These are phyloP conservation scores for Oncorhynchus tshawytscha DNA, from an alignment of 2,113 vertebrate species.

Conservation along the genomic window DNA sequence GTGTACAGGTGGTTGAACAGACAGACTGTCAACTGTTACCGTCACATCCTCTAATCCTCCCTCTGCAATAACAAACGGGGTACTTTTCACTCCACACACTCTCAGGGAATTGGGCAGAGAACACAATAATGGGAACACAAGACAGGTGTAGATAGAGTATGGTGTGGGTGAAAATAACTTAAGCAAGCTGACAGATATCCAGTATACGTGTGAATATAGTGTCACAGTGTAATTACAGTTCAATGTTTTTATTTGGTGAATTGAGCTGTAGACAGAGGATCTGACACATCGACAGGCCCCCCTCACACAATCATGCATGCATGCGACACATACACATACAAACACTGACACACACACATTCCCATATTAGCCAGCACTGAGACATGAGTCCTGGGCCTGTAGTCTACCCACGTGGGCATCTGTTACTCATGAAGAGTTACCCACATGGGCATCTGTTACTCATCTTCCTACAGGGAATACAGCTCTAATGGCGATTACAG, in stretches of 20 bases:
- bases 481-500: conserved; percentile 48
- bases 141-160: background rate
- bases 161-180: background rate
- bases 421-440: too few species aligned
- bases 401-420: conserved; percentile 5
- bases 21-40: too few species aligned
- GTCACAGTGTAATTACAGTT: conserved; percentile 52
- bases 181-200: conserved; percentile 36
- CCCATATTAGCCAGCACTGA: background rate
- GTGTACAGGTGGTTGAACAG: too few species aligned
- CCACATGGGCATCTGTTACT: too few species aligned
- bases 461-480: conserved; percentile 23
- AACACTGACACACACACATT: background rate
- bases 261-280: conserved; percentile 13
- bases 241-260: conserved; percentile 40
- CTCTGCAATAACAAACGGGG: too few species aligned
- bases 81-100: too few species aligned
- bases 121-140: background rate
- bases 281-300: conserved; percentile 2
- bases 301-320: background rate
- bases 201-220: conserved; percentile 41
- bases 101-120: background rate
- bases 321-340: conserved; percentile 18
- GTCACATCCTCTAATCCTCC: too few species aligned
- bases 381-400: background rate